These are phyloP conservation scores for Chrysomallon squamiferum DNA, from an alignment of 1,140 invertebrate species.

Conservation along the genomic window DNA sequence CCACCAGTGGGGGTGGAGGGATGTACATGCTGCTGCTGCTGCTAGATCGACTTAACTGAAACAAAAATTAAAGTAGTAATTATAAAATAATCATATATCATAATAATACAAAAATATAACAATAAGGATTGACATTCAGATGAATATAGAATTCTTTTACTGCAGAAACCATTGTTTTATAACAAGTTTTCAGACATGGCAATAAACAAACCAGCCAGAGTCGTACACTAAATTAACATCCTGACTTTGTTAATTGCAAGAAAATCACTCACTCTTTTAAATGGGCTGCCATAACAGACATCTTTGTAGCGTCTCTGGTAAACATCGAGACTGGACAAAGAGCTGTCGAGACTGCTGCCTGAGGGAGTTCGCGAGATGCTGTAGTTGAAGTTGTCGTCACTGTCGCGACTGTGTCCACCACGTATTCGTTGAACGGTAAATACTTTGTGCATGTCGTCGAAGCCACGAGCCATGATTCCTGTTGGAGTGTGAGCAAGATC, in stretches of 20 bases:
- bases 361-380: constrained; percentile 24
- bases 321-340: not conserved
- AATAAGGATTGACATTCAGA: too few species aligned
- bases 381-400: constrained; percentile 20
- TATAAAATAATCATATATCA: not conserved
- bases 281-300: constrained; percentile 50
- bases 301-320: constrained; percentile 32
- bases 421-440: constrained; percentile 67
- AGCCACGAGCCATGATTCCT: constrained; percentile 94
- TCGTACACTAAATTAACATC: too few species aligned
- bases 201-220: too few species aligned
- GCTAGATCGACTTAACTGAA: constrained; percentile 14
- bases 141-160: too few species aligned
- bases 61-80: not conserved
- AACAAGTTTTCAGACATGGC: too few species aligned
- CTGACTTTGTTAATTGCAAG: too few species aligned
- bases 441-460: constrained; percentile 83
- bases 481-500: constrained; percentile 88
- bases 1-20: constrained; percentile 45
- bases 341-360: constrained; percentile 28
- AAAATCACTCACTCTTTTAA: constrained; percentile 37
- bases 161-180: too few species aligned
- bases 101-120: not conserved
- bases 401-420: constrained; percentile 9
- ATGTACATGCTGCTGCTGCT: constrained; percentile 28